Evolutionary conservation across 1,140 invertebrate genomes (phyloP), one percentile per base, ranked within the genome.

Genomic region (Sinonovacula constricta): DNA sequence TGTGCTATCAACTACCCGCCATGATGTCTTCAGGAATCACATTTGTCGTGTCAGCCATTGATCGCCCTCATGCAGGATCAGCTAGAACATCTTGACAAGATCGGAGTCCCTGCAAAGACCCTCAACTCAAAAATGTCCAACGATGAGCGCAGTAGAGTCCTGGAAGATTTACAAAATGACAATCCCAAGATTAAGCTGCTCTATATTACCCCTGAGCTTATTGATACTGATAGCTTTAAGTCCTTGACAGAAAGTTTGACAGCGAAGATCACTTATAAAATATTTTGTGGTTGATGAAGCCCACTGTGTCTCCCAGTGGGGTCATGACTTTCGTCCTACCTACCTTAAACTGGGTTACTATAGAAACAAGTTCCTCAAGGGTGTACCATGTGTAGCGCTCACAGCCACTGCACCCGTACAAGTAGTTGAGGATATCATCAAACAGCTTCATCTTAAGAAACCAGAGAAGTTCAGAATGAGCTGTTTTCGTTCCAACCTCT

Each of bases 281-380:
- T 94, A 93, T 83, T 92, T 99, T 83, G 94, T 97, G 36, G 95
- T 99, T 15, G 98, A 99, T 92, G 98, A 99, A 93, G 98, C 97
- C 14, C 98, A 99, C 90, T 99, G 98, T 92, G 97, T 99, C 0
- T 98, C 96, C 87, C 95, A 99, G 85, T 99, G 97, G 97, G 98
- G 98, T 0, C 98, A 99, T 91, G 97, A 99, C 91, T 99, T 99
- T 90, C 92, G 98, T 31, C 96, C 96, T 0, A 96, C 99, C 90
- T 99, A 99, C 90, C 92, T 98, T 3, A 97, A 95, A 90, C 90
- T 99, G 2, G 96, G 95, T 10, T 85, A 93, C 22, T 89, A 98
- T 12, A 92, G 96, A 79, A 90, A 92, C 65, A 93, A 93, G 82
- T 95, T 95, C 92, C 93, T 99, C 56, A 83, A 87, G n/a, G 77